These are phyloP conservation scores for Riparia riparia DNA, from an alignment of 2,113 vertebrate species.

Conservation along the genomic window DNA sequence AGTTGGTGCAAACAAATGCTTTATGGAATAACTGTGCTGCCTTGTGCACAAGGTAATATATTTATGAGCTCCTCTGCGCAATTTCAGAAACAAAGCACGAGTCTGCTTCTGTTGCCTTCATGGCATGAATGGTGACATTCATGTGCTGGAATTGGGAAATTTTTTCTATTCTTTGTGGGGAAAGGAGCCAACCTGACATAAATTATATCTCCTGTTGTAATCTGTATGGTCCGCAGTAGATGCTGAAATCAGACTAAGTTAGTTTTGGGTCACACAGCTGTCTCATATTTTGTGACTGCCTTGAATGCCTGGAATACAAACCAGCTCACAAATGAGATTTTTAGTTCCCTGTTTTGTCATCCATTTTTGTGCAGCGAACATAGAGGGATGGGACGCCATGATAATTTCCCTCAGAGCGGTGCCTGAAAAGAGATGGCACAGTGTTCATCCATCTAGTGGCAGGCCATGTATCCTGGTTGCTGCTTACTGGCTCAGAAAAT, in stretches of 20 bases:
- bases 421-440: background rate
- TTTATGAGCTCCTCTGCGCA: background rate
- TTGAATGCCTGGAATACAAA: background rate
- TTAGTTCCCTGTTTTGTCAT: background rate
- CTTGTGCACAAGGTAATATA: background rate
- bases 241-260: background rate
- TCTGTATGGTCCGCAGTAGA: background rate
- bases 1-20: background rate
- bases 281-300: background rate
- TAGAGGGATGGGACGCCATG: background rate
- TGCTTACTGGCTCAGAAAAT: background rate
- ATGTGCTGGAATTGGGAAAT: background rate
- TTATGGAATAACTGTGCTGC: background rate
- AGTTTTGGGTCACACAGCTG: background rate
- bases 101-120: background rate
- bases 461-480: background rate
- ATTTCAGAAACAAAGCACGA: background rate
- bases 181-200: background rate
- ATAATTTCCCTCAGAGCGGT: rapidly evolving
- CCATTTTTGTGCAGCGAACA: background rate
- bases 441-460: background rate
- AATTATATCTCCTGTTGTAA: background rate
- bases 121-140: background rate
- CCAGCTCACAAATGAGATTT: background rate
- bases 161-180: background rate